Evolutionary conservation across 2,797 vertebrate species (phyloP).

Genomic region (Psittacula echo): DNA sequence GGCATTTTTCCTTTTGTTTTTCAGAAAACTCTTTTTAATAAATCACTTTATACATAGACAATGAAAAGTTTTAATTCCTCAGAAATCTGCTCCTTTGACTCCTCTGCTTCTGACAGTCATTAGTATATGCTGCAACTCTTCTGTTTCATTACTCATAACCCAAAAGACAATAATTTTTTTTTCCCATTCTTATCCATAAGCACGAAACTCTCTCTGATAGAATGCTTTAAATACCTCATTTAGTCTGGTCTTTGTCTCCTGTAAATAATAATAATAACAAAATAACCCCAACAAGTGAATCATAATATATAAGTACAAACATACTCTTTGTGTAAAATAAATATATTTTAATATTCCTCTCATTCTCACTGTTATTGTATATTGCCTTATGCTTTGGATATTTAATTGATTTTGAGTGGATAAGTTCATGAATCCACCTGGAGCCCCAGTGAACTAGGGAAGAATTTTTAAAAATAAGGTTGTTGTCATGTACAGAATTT

Average conservation of each 20-base stretch:
- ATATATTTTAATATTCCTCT: background rate
- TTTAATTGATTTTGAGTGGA: background rate
- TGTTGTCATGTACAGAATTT: background rate
- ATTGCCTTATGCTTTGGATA: background rate
- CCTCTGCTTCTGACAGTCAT: background rate
- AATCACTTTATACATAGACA: background rate
- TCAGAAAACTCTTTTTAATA: background rate
- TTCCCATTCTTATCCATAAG: background rate
- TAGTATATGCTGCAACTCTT: background rate
- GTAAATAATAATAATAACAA: background rate
- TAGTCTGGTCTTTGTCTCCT: background rate
- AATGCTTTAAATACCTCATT: background rate
- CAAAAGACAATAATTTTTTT: background rate
- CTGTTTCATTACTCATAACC: background rate
- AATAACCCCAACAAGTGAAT: background rate
- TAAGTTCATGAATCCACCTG: background rate
- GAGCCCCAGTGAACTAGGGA: background rate
- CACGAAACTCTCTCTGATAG: background rate
- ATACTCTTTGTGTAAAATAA: background rate
- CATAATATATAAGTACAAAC: background rate
- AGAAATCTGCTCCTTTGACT: background rate
- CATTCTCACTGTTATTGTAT: background rate
- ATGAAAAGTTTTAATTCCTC: conserved; percentile 5
- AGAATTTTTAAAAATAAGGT: background rate
- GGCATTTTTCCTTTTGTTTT: background rate